Percentiles rank a stretch among this genome's conserved stretches.
These are phyloP conservation scores for Hyles vespertilio DNA, from an alignment of 1,140 invertebrate genomes.

Conservation along the genomic window DNA sequence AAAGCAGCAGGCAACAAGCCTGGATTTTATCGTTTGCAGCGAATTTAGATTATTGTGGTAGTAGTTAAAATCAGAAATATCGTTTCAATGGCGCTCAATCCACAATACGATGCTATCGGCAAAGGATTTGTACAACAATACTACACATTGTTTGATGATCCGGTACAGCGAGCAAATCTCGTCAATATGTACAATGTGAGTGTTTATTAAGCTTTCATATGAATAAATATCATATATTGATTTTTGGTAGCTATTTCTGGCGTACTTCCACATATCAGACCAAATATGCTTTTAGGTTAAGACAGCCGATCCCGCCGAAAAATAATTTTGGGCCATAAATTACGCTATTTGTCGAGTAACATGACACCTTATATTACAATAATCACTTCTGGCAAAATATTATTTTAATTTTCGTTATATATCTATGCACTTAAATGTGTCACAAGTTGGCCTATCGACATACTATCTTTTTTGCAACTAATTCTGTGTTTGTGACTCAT, in stretches of 20 bases:
- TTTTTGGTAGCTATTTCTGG: conserved; percentile 1
- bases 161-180: conserved; percentile 85
- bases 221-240: conserved; percentile 4
- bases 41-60: conserved; percentile 32
- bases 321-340: conserved; percentile 3
- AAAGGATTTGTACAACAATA: conserved; percentile 96
- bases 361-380: too few species aligned
- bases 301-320: conserved; percentile 19
- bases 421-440: neutral
- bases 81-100: conserved; percentile 87
- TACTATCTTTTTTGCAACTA: neutral
- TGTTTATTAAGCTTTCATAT: conserved; percentile 37
- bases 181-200: conserved; percentile 95
- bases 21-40: conserved; percentile 34
- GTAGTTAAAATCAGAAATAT: conserved; percentile 30
- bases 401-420: too few species aligned
- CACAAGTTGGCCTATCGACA: conserved; percentile 1
- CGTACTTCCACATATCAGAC: too few species aligned
- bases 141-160: conserved; percentile 93
- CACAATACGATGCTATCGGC: conserved; percentile 92
- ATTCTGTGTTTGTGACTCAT: neutral
- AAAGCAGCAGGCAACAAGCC: conserved; percentile 21
- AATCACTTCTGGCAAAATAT: too few species aligned
- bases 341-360: too few species aligned
- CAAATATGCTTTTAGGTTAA: conserved; percentile 17